Evolutionary conservation across 2,113 vertebrate species (phyloP).

Genomic region (Python bivittatus): DNA sequence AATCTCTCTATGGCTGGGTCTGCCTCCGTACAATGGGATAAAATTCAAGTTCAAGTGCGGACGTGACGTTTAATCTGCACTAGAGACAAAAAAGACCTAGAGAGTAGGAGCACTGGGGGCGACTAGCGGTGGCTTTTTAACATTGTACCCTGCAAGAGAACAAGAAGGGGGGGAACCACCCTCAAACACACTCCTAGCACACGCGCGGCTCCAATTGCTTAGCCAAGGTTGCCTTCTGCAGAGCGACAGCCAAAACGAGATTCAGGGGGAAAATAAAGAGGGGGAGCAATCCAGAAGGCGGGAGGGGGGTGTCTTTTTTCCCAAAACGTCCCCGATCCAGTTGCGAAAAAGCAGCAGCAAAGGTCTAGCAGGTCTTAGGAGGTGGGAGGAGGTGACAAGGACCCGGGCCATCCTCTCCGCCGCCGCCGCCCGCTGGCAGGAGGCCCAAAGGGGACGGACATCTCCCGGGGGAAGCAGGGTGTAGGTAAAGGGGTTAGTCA

Average conservation of each 20-base stretch:
- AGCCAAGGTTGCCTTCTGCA: slow-evolving; percentile 16
- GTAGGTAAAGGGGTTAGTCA: background rate
- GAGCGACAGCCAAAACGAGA: slow-evolving; percentile 11
- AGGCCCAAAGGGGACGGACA: slow-evolving; percentile 4
- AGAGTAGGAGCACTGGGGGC: slow-evolving; percentile 99
- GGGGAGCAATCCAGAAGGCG: background rate
- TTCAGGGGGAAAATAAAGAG: background rate
- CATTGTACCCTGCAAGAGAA: slow-evolving; percentile 88
- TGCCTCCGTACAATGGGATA: slow-evolving; percentile 97
- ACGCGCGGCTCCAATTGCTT: background rate
- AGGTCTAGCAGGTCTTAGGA: background rate
- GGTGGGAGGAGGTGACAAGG: background rate
- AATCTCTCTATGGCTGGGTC: slow-evolving; percentile 90
- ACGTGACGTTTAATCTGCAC: slow-evolving; percentile 99
- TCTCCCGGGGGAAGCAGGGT: background rate
- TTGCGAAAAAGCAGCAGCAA: background rate
- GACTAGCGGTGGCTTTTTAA: slow-evolving; percentile 99
- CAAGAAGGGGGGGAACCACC: slow-evolving; percentile 70
- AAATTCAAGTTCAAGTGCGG: slow-evolving; percentile 99
- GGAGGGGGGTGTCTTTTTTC: background rate
- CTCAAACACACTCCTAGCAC: slow-evolving; percentile 47
- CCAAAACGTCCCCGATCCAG: background rate
- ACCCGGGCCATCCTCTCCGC: background rate
- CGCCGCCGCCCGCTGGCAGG: background rate
- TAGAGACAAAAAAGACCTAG: slow-evolving; percentile 86